These are phyloP conservation scores for Coreoperca whiteheadi DNA, from an alignment of 2,113 vertebrate genomes.

Conservation along the genomic window DNA sequence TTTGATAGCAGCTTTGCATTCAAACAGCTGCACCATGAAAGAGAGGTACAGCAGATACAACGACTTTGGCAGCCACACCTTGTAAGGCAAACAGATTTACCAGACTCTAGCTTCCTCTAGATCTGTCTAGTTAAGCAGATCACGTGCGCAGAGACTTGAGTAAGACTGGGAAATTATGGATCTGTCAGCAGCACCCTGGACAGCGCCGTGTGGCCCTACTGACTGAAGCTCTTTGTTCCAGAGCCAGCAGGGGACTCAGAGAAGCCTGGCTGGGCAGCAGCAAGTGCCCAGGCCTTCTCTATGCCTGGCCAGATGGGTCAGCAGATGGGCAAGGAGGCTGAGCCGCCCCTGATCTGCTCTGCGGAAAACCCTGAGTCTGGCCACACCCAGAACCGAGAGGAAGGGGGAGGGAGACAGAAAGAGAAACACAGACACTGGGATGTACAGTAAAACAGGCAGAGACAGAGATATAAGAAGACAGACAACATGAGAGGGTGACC, in stretches of 20 bases:
- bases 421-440: constrained; percentile 4
- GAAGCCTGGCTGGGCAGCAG: constrained; percentile 54
- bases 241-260: constrained; percentile 62
- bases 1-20: constrained; percentile 12
- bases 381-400: constrained; percentile 62
- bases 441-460: constrained; percentile 1
- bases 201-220: constrained; percentile 77
- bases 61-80: constrained; percentile 42
- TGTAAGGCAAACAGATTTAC: constrained; percentile 50
- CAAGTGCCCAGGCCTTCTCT: constrained; percentile 63
- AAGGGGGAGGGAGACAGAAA: constrained; percentile 36
- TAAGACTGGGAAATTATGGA: constrained; percentile 64
- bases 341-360: constrained; percentile 81
- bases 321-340: constrained; percentile 91
- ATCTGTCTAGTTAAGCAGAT: constrained; percentile 57
- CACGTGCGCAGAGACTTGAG: constrained; percentile 58
- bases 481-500: background rate
- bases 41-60: constrained; percentile 32
- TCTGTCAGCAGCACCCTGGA: constrained; percentile 83
- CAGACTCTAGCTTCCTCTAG: constrained; percentile 26
- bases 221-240: constrained; percentile 78
- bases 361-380: constrained; percentile 76
- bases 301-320: constrained; percentile 89
- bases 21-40: constrained; percentile 18
- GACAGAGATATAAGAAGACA: background rate